Conservation (phyloP, 2,113 vertebrate genomes). For the Oxyura jamaicensis region DNA sequence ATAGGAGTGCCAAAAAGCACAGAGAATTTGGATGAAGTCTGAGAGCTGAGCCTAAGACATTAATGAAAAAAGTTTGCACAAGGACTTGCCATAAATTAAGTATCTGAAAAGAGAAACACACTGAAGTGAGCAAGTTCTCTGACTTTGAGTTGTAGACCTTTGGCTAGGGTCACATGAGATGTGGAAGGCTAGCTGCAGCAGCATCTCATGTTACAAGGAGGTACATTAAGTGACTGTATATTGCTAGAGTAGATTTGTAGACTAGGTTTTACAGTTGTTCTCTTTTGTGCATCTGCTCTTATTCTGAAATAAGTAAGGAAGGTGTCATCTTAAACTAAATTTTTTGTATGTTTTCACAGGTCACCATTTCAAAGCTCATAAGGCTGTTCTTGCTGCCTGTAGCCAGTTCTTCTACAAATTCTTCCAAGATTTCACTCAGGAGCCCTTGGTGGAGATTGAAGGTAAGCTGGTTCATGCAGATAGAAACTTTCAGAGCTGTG, state of each 20-base stretch:
- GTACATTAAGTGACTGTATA: not conserved
- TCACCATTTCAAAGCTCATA: slow-evolving; percentile 97
- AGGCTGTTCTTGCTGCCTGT: slow-evolving; percentile 96
- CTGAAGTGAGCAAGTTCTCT: not conserved
- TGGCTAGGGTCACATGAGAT: not conserved
- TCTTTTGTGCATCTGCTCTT: not conserved
- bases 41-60: not conserved
- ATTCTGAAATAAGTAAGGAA: not conserved
- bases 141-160: not conserved
- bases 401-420: slow-evolving; percentile 98
- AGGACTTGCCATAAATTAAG: not conserved
- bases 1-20: not conserved
- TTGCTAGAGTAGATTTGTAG: not conserved
- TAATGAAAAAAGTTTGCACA: not conserved
- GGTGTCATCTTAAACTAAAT: not conserved
- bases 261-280: not conserved
- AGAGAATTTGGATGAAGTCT: not conserved
- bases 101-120: not conserved
- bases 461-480: slow-evolving; percentile 73
- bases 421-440: slow-evolving; percentile 97
- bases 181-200: not conserved
- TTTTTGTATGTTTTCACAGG: slow-evolving; percentile 72
- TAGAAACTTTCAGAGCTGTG: not conserved
- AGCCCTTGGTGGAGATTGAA: slow-evolving; percentile 98
- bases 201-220: not conserved